Base-by-base conservation (phyloP, 2,113 vertebrate species). In the Propithecus coquereli region DNA sequence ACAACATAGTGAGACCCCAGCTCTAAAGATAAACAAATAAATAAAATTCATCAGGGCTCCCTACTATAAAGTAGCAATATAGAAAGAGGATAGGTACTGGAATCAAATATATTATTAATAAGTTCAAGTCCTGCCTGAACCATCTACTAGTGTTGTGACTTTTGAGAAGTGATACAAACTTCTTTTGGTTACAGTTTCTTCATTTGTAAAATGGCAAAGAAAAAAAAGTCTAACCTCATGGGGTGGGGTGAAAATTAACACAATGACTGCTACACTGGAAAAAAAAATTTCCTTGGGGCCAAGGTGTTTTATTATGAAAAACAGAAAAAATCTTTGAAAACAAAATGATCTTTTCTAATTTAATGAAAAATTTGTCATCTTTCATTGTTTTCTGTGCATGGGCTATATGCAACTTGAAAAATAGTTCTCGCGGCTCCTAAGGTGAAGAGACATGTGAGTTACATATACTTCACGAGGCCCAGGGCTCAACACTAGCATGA, bases 171-270 rank as follows among this genome's bases (percentile, higher is more conserved):
- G 37, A 87, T n/a, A 68, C n/a, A 86, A 61, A 82, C 10, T 61
- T 94, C 30, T 89, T 70, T 83, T 50, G 6, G 4, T 25, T 57
- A 63, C 12, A 84, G 40, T 45, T 76, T 79, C 47, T 83, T 66
- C 61, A 81, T 96, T 90, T 50, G 17, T 88, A 66, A 96, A 93
- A 86, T 57, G 77, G 22, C 65, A 59, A 76, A 71, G 7, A 71
- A 59, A 76, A 71, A 16, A 65, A 71, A 43, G 12, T 47, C 74
- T 57, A 47, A 40, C n/a, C 12, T 66, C 34, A 17, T 32, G 22
- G 11, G 20, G 32, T 63, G n/a, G 43, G 12, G 7, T 73, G 5
- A 92, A 18, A 45, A 66, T 63, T 94, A 92, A 83, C 17, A 54
- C 52, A 54, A 18, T 54, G 52, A 54, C 52, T 54, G 52, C 52